Conservation (phyloP, 2,113 vertebrate genomes). For the Onychostoma macrolepis region DNA sequence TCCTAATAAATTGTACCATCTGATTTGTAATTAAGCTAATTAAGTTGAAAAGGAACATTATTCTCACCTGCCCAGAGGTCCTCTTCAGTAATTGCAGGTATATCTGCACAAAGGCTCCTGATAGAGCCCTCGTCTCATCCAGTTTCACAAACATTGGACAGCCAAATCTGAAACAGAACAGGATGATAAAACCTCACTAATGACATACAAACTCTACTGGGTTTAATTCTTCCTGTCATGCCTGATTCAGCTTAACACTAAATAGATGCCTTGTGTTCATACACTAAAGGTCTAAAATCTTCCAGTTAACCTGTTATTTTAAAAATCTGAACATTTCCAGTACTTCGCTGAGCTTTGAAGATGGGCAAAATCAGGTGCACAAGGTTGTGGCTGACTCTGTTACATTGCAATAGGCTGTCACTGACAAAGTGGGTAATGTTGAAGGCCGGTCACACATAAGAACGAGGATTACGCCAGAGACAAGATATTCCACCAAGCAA, state of each 20-base stretch:
- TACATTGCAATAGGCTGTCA: constrained; percentile 38
- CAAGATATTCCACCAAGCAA: constrained; percentile 57
- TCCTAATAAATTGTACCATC: neutral
- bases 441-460: constrained; percentile 60
- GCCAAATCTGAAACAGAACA: constrained; percentile 66
- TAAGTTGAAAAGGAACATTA: neutral
- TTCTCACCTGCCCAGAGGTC: constrained; percentile 75
- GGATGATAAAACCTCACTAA: neutral
- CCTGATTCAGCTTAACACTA: neutral
- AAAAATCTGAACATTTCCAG: neutral
- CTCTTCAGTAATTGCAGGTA: constrained; percentile 67
- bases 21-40: neutral
- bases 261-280: constrained; percentile 6
- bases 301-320: neutral
- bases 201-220: neutral
- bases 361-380: neutral
- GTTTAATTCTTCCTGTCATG: neutral
- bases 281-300: neutral
- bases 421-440: constrained; percentile 29
- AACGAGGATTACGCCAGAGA: constrained; percentile 65
- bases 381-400: constrained; percentile 18
- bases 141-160: constrained; percentile 67
- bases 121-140: constrained; percentile 65
- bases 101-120: constrained; percentile 55
- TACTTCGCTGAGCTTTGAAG: neutral